Evolutionary conservation across 2,888 invertebrate genomes (phyloP), one percentile per base, ranked within the genome.

Genomic region (Tethea ocularis): DNA sequence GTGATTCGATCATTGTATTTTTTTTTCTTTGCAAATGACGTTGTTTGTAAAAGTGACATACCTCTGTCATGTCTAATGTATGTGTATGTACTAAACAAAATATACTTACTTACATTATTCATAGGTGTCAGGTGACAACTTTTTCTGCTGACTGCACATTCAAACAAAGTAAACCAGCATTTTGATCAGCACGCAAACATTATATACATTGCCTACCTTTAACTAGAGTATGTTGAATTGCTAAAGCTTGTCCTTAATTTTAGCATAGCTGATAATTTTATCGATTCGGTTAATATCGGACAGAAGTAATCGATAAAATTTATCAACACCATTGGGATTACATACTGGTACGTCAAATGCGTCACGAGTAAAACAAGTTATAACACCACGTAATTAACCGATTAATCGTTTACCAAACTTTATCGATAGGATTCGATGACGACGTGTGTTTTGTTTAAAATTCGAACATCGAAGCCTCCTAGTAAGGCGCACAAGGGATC

Each of bases 401-500:
- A 64, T 64, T 61, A 71, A 78, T 72, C 71, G 75, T 74, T 76
- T 71, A 72, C 73, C 75, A 66, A 76, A 67, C 68, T 74, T 69
- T 75, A 61, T 64, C 74, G 79, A 80, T 78, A 73, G 66, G 67
- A 77, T 75, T 77, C 63, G 74, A 79, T 74, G 78, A 79, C 78
- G 69, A 78, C 74, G 77, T 76, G 69, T 75, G 72, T 79, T 82
- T 84, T 77, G 82, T 88, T 92, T 90, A 88, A 89, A 88, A 90
- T 91, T 89, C 91, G 91, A 88, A 83, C 86, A 84, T 79, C 83
- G 86, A 80, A 77, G 74, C 75, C 71, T 73, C 80, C 91, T 70
- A 80, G 90, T 91, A 93, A 85, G 92, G 92, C 85, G 87, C 80
- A 93, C 93, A 93, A 93, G 91, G 86, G 93, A 83, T 91, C 86